Percentiles rank a stretch among this genome's conserved stretches.
phyloP scores from a whole-genome alignment of 1,140 invertebrate species.

The Odontomachus brunneus region DNA sequence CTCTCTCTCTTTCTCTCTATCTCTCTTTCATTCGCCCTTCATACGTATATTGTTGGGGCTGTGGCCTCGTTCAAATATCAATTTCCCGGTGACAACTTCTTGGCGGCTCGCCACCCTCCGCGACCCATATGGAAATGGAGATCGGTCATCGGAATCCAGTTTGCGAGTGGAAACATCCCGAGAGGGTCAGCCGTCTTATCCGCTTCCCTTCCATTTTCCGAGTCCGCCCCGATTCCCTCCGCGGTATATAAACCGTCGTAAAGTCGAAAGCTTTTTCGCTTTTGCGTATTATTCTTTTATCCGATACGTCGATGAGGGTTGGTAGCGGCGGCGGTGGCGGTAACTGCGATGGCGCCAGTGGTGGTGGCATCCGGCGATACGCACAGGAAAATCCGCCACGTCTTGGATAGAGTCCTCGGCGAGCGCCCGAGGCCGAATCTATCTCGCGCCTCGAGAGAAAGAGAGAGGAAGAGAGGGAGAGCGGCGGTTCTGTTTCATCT shows the following conservation, averaged over 20 bases:
- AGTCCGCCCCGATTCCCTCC: constrained; percentile 31
- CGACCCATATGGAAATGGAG: constrained; percentile 82
- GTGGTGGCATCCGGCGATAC: constrained; percentile 53
- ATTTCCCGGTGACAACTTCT: constrained; percentile 79
- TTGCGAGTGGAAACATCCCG: constrained; percentile 82
- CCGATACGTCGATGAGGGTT: constrained; percentile 66
- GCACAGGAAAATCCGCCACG: constrained; percentile 53
- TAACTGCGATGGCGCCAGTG: background rate
- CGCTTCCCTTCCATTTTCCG: constrained; percentile 27
- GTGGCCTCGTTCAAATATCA: constrained; percentile 78
- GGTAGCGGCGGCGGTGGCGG: background rate
- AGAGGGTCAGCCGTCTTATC: constrained; percentile 78
- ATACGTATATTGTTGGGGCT: constrained; percentile 6
- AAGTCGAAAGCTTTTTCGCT: constrained; percentile 81
- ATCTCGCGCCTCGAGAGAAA: background rate
- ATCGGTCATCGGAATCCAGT: constrained; percentile 83
- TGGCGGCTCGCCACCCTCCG: constrained; percentile 54
- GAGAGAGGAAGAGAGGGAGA: constrained; percentile 2
- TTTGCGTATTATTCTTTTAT: constrained; percentile 82
- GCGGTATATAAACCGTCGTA: constrained; percentile 66
- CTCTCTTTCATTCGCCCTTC: background rate
- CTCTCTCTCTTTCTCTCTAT: too few relatives aligned
- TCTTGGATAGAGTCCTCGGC: constrained; percentile 9
- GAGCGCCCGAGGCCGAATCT: constrained; percentile 20
- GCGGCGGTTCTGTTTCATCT: constrained; percentile 64